A percentile compares a stretch with the other conserved stretches of the same genome.
phyloP scores from a whole-genome alignment of 2,888 invertebrate genomes.

The Lacanobia wlatinum region DNA sequence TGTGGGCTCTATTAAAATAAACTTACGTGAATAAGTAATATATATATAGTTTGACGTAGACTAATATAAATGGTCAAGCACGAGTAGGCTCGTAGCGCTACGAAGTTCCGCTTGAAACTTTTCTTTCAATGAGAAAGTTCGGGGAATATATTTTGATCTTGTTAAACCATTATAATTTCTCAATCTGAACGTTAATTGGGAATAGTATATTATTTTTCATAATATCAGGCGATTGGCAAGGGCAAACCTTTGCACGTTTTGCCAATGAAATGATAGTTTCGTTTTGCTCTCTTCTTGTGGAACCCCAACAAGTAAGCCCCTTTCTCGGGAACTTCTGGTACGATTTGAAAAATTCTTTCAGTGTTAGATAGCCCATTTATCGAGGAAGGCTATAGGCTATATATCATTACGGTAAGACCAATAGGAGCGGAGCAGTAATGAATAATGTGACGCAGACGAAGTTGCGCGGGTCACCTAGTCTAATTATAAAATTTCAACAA shows the following conservation, averaged over 20 bases:
- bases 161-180: no score
- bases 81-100: neutral
- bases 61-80: conserved; percentile 12
- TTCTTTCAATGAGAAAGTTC: neutral
- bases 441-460: no score
- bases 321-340: neutral
- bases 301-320: neutral
- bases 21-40: conserved; percentile 36
- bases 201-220: no score
- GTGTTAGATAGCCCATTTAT: no score
- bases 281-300: neutral
- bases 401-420: no score
- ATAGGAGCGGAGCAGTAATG: no score
- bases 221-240: neutral
- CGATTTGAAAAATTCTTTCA: no score
- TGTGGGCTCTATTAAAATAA: conserved; percentile 50
- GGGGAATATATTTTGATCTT: neutral
- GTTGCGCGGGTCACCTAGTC: no score
- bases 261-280: neutral
- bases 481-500: conserved; percentile 27
- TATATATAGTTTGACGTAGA: conserved; percentile 11
- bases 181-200: neutral
- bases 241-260: neutral
- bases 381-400: no score
- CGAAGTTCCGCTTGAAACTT: conserved; percentile 5